Conservation (phyloP, 1,140 invertebrate genomes). For the Batillaria attramentaria region DNA sequence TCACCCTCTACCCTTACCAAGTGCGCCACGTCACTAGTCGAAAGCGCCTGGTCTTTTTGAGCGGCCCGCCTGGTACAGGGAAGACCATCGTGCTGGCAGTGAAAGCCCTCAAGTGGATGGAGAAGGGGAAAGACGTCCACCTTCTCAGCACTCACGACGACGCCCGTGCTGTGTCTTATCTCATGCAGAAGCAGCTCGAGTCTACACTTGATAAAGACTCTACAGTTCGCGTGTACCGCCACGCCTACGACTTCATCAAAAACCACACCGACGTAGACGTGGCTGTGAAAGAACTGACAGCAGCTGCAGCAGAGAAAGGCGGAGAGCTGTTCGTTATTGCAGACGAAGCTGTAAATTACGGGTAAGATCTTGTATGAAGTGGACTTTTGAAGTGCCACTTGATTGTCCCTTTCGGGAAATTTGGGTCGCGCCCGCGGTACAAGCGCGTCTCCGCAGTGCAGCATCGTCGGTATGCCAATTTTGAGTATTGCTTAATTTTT, state of each 20-base stretch:
- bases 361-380: no score
- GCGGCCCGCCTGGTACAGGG: not conserved
- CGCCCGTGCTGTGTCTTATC: not conserved
- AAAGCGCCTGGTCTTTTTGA: not conserved
- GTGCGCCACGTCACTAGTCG: not conserved
- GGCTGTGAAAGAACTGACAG: not conserved
- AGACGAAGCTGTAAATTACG: no score
- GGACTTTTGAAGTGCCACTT: no score
- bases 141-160: not conserved
- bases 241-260: not conserved
- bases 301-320: no score
- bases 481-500: no score
- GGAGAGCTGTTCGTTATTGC: no score
- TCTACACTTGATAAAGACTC: not conserved
- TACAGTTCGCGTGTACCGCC: not conserved
- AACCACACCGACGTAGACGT: not conserved
- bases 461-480: no score
- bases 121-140: not conserved
- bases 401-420: no score
- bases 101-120: not conserved
- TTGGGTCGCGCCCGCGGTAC: no score
- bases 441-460: no score
- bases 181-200: not conserved
- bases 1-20: not conserved
- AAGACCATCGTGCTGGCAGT: not conserved